These are phyloP conservation scores for Amazona ochrocephala DNA, from an alignment of 2,797 vertebrate species.

Conservation along the genomic window DNA sequence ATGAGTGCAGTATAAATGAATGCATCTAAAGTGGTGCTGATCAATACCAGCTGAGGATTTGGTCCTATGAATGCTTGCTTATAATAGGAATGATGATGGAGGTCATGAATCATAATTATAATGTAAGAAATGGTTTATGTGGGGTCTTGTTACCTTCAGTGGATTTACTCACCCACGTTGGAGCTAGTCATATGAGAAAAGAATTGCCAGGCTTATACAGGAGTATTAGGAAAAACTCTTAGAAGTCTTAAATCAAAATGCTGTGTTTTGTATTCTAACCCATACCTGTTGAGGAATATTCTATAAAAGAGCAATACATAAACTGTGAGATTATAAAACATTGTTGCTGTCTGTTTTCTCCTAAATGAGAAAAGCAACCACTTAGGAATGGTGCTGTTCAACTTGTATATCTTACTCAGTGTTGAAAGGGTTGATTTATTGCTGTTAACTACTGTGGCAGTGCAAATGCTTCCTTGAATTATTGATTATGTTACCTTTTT, in stretches of 20 bases:
- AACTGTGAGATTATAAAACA: background rate
- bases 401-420: background rate
- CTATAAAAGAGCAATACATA: background rate
- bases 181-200: background rate
- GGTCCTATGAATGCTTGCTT: background rate
- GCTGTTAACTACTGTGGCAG: background rate
- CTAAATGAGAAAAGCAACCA: background rate
- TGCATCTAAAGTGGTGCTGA: conserved; percentile 6
- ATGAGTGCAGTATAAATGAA: conserved; percentile 35
- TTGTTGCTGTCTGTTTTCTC: background rate
- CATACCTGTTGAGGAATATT: background rate
- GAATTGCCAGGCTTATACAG: background rate
- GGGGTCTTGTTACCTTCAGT: background rate
- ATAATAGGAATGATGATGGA: background rate
- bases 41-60: conserved; percentile 35
- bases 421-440: background rate
- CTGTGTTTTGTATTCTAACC: background rate
- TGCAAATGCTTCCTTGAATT: background rate
- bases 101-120: conserved; percentile 7
- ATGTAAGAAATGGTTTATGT: background rate
- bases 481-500: background rate
- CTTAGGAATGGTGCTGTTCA: background rate
- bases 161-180: background rate
- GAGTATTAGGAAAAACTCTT: background rate
- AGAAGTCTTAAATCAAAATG: background rate